Evolutionary conservation across 92 coral and sea anemone genomes (phyloP).

Genomic region (Parazoanthus atlanticus): DNA sequence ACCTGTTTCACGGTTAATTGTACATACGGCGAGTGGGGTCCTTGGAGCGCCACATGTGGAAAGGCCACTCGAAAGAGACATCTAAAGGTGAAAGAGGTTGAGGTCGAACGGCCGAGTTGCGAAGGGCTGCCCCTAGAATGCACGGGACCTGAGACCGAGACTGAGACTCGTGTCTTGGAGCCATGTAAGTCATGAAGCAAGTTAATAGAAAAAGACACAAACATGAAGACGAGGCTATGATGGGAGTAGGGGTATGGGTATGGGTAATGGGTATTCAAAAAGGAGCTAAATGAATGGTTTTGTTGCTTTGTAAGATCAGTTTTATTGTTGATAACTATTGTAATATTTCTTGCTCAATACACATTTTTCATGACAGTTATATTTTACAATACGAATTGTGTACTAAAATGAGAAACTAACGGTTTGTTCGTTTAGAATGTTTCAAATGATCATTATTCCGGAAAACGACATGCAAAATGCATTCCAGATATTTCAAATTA

Average conservation of each 20-base stretch:
- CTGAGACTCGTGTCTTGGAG: not conserved
- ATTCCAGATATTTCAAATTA: too few relatives aligned
- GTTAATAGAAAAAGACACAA: not conserved
- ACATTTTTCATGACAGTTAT: too few relatives aligned
- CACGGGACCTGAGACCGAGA: conserved; percentile 9
- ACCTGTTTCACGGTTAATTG: conserved; percentile 17
- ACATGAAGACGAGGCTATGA: not conserved
- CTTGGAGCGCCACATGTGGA: conserved; percentile 29
- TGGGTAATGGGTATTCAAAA: too few relatives aligned
- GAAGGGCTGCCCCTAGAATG: conserved; percentile 21
- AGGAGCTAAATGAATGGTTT: not conserved
- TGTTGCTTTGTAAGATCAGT: not conserved
- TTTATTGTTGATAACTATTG: too few relatives aligned
- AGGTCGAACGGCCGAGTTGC: conserved; percentile 29
- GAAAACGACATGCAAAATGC: too few relatives aligned
- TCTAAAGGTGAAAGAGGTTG: conserved; percentile 11
- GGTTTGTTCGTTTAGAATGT: too few relatives aligned
- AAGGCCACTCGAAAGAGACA: conserved; percentile 12
- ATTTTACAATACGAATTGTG: too few relatives aligned
- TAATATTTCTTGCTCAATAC: too few relatives aligned
- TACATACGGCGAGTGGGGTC: conserved; percentile 1
- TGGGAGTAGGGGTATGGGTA: not conserved
- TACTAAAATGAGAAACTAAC: too few relatives aligned
- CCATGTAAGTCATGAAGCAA: not conserved
- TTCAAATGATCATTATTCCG: too few relatives aligned